Conservation (phyloP, 2,113 vertebrate species). For the Donacobius atricapilla region DNA sequence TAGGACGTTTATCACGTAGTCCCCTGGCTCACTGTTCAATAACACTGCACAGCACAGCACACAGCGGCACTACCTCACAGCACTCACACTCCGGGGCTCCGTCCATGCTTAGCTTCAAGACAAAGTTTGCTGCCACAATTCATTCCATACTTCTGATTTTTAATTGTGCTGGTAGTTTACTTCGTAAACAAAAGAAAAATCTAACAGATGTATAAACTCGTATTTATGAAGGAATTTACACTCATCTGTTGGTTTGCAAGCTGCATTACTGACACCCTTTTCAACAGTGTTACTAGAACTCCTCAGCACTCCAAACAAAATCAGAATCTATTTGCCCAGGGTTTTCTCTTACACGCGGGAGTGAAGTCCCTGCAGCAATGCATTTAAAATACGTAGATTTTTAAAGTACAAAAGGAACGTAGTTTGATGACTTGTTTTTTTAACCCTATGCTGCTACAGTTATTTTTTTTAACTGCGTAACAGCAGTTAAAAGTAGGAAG, state of each 20-base stretch:
- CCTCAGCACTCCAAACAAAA: background rate
- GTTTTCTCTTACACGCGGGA: background rate
- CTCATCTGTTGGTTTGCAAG: background rate
- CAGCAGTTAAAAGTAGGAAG: background rate
- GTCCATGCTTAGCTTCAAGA: background rate
- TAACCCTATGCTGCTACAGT: background rate
- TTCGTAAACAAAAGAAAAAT: background rate
- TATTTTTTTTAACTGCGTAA: background rate
- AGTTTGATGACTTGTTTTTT: background rate
- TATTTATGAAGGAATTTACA: background rate
- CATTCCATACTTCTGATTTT: background rate
- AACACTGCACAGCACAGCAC: background rate
- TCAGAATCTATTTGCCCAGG: background rate
- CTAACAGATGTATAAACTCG: background rate
- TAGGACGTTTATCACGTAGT: fast-evolving
- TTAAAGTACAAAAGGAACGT: background rate
- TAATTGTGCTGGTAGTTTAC: background rate
- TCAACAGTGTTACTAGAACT: background rate
- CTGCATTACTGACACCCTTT: background rate
- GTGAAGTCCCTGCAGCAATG: background rate
- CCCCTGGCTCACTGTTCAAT: background rate
- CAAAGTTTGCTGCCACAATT: background rate
- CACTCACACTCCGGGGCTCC: fast-evolving
- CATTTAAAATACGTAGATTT: background rate
- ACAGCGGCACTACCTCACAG: background rate